Evolutionary conservation across 1,140 invertebrate genomes (phyloP).

Genomic region (Euura saliciscinereae): DNA sequence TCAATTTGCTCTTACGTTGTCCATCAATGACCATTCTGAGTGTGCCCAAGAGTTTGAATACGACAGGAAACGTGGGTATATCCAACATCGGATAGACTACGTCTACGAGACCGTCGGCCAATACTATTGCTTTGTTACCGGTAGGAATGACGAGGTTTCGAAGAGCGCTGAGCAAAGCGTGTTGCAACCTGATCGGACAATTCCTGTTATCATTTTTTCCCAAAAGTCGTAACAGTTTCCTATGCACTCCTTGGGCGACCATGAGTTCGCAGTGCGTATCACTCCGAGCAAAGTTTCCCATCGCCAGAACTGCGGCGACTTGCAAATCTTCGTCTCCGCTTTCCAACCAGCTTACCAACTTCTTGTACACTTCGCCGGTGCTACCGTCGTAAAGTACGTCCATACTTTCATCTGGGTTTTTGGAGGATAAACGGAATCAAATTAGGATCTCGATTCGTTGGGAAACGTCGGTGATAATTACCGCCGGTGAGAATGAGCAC

Average conservation of each 20-base stretch:
- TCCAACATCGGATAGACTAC: slow-evolving; percentile 74
- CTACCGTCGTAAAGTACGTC: slow-evolving; percentile 75
- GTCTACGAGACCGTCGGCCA: slow-evolving; percentile 75
- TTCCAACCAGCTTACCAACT: slow-evolving; percentile 79
- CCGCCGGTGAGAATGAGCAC: slow-evolving; percentile 84
- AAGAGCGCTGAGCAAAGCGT: slow-evolving; percentile 81
- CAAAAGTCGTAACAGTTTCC: slow-evolving; percentile 72
- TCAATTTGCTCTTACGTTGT: slow-evolving; percentile 62
- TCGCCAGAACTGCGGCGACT: slow-evolving; percentile 80
- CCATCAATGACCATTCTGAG: slow-evolving; percentile 85
- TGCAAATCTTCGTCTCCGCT: slow-evolving; percentile 76
- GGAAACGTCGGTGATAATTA: slow-evolving; percentile 44
- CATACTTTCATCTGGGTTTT: slow-evolving; percentile 82
- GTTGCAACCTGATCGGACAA: slow-evolving; percentile 77
- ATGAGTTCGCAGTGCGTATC: slow-evolving; percentile 84
- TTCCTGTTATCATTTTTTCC: slow-evolving; percentile 63
- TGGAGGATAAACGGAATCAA: slow-evolving; percentile 15
- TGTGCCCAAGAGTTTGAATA: slow-evolving; percentile 86
- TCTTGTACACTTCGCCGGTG: slow-evolving; percentile 72
- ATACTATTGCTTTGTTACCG: slow-evolving; percentile 76
- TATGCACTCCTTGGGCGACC: slow-evolving; percentile 78
- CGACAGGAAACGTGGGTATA: slow-evolving; percentile 78
- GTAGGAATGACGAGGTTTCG: slow-evolving; percentile 83
- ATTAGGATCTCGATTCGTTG: slow-evolving; percentile 2
- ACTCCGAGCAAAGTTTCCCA: slow-evolving; percentile 88